Evolutionary conservation across 2,888 invertebrate genomes (phyloP).

Genomic region (Zelleria hepariella): DNA sequence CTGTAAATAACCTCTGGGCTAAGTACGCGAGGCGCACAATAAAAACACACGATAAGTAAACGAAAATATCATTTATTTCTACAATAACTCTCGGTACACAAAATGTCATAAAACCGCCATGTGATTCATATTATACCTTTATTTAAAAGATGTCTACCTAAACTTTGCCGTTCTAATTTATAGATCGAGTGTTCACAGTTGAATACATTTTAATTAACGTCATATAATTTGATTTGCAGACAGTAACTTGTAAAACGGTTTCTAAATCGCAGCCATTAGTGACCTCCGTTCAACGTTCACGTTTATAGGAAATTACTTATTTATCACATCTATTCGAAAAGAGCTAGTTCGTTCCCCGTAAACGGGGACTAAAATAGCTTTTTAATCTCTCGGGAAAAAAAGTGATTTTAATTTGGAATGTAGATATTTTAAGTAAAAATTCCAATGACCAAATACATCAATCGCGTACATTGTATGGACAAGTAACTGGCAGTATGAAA

Average conservation of each 20-base stretch:
- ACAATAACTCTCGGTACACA: constrained; percentile 58
- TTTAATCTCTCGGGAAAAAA: no score
- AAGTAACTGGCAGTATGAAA: no score
- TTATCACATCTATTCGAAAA: no score
- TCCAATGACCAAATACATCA: no score
- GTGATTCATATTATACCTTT: no score
- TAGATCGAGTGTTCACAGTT: constrained; percentile 36
- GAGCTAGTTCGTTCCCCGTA: no score
- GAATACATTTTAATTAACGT: constrained; percentile 49
- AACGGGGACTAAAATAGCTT: no score
- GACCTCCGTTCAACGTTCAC: no score
- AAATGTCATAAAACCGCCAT: constrained; percentile 27
- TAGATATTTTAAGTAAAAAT: no score
- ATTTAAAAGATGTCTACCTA: constrained; percentile 43
- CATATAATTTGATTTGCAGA: constrained; percentile 29
- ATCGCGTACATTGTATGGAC: no score
- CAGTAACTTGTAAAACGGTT: neutral
- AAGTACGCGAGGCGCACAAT: constrained; percentile 13
- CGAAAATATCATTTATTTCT: constrained; percentile 73
- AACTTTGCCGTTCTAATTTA: constrained; percentile 52
- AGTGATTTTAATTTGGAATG: no score
- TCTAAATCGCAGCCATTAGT: neutral
- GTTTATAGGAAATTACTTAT: neutral
- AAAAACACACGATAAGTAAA: constrained; percentile 54
- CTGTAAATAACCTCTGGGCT: neutral